Conservation (phyloP, 1,140 invertebrate species). For the Lordiphosa clarofinis region DNA sequence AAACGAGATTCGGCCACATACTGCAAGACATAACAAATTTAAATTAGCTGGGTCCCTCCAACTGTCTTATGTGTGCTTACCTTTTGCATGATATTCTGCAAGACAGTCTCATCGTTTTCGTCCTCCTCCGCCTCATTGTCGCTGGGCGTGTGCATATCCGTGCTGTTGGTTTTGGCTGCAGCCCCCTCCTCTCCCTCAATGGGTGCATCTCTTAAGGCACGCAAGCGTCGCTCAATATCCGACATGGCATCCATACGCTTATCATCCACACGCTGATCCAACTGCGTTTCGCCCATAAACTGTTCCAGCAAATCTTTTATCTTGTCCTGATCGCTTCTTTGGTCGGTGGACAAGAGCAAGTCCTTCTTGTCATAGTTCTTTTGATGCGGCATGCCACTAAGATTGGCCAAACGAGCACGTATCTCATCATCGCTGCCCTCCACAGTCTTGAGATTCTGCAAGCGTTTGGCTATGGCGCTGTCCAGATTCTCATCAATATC, state of each 20-base stretch:
- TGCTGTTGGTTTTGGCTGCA: neutral
- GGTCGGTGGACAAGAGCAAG: conserved; percentile 75
- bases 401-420: conserved; percentile 81
- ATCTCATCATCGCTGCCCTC: conserved; percentile 80
- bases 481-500: conserved; percentile 78
- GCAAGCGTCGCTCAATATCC: conserved; percentile 81
- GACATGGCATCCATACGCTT: conserved; percentile 80
- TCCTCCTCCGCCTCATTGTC: conserved; percentile 75
- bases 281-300: conserved; percentile 82
- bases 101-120: conserved; percentile 78
- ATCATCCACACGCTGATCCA: conserved; percentile 80
- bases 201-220: conserved; percentile 73
- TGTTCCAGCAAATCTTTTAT: conserved; percentile 83
- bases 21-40: conserved; percentile 6
- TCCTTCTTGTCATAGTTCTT: conserved; percentile 70
- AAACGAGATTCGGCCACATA: conserved; percentile 66
- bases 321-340: conserved; percentile 83
- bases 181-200: conserved; percentile 24
- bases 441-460: conserved; percentile 82
- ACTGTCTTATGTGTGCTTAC: conserved; percentile 10
- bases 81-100: conserved; percentile 78
- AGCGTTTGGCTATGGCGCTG: conserved; percentile 81
- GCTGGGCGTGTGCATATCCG: conserved; percentile 67
- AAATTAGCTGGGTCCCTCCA: no score
- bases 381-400: conserved; percentile 81